phyloP scores from a whole-genome alignment of 2,888 invertebrate species.

The Zonitis immaculata region DNA sequence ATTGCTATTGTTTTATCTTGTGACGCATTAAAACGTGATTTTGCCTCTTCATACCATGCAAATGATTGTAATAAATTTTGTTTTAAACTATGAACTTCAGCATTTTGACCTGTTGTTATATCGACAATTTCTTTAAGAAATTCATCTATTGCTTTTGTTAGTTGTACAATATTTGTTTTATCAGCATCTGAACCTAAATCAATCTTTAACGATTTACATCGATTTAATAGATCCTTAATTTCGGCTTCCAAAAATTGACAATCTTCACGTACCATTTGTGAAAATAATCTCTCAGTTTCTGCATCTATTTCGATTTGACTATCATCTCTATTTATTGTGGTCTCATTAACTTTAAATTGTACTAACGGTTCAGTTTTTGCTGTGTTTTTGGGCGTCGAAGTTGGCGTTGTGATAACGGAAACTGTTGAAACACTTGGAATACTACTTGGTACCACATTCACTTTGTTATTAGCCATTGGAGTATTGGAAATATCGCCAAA shows the following conservation, averaged over 20 bases:
- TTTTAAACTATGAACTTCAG: constrained; percentile 57
- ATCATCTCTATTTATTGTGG: background rate
- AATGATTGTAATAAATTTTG: constrained; percentile 54
- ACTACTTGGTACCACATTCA: background rate
- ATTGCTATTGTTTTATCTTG: constrained; percentile 40
- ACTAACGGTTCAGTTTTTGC: background rate
- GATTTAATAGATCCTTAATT: constrained; percentile 56
- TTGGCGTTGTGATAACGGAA: background rate
- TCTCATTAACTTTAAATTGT: background rate
- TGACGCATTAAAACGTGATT: constrained; percentile 48
- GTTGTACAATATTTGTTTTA: constrained; percentile 51
- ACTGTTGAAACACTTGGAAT: background rate
- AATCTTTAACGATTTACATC: constrained; percentile 52
- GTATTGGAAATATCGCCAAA: background rate
- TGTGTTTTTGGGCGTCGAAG: background rate
- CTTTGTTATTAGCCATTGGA: background rate
- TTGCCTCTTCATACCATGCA: constrained; percentile 56
- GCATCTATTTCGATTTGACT: constrained; percentile 16
- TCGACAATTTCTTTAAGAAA: constrained; percentile 61
- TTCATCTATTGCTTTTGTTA: constrained; percentile 53
- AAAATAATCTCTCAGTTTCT: constrained; percentile 47
- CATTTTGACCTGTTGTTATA: constrained; percentile 55
- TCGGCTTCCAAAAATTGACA: constrained; percentile 63
- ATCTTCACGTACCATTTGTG: constrained; percentile 60
- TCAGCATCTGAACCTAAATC: constrained; percentile 58